These are phyloP conservation scores for Gila robusta DNA, from an alignment of 2,797 vertebrate species.

Conservation along the genomic window DNA sequence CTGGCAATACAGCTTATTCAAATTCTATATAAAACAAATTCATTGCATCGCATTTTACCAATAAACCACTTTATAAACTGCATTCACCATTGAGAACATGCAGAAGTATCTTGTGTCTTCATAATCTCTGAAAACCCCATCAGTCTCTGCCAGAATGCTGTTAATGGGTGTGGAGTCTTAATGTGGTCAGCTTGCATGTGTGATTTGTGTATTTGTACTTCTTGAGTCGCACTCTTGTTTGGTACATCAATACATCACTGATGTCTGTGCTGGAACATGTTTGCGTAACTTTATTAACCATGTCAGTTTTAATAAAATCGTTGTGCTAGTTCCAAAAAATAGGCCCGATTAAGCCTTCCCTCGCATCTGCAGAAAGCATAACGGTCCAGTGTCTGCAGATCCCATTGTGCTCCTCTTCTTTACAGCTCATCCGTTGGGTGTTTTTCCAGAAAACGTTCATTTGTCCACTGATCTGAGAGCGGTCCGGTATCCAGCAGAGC, in stretches of 20 bases:
- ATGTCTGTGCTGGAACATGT: not conserved
- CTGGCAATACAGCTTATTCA: not conserved
- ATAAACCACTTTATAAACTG: not conserved
- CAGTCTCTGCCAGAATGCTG: constrained; percentile 31
- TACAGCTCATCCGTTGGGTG: constrained; percentile 10
- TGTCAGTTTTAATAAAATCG: constrained; percentile 31
- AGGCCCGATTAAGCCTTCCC: not conserved
- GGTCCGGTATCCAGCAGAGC: constrained; percentile 9
- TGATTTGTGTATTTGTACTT: constrained; percentile 52
- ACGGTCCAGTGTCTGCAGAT: constrained; percentile 34
- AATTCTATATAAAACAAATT: not conserved
- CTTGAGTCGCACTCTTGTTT: constrained; percentile 8
- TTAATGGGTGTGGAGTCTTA: constrained; percentile 35
- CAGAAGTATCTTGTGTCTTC: not conserved
- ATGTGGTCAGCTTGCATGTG: constrained; percentile 17
- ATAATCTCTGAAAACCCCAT: constrained; percentile 31
- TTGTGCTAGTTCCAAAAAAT: not conserved
- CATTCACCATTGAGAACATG: not conserved
- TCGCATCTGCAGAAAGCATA: constrained; percentile 51
- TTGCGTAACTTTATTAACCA: constrained; percentile 26
- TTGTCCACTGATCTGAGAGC: constrained; percentile 43
- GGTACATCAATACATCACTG: constrained; percentile 34
- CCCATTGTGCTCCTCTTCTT: constrained; percentile 12
- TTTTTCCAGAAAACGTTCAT: constrained; percentile 25
- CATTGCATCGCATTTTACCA: constrained; percentile 9